Evolutionary conservation across 2,113 vertebrate genomes (phyloP), one percentile per base, ranked within the genome.

Genomic region (Mesoclemmys tuberculata): DNA sequence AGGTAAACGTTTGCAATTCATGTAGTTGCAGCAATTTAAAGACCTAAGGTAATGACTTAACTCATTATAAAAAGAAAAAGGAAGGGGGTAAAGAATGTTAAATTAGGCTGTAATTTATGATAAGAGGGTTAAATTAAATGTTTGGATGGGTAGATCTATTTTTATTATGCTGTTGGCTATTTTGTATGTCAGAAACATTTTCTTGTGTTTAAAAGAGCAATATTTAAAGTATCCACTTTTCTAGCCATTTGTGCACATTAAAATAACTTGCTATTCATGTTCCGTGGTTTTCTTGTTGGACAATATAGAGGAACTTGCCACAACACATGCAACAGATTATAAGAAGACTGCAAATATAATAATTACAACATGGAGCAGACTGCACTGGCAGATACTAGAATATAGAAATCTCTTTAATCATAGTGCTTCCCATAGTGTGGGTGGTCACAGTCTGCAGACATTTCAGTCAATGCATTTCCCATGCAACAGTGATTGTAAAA

Each of bases 271-370:
- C 61, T 84, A 18, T 94, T 92, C 35, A 51, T 85, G 79, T 97
- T 97, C 87, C 85, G 1, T 97, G 91, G 49, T 97, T 97, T 98
- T 96, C 95, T 95, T 94, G 90, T 97, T 97, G 98, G 94, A 93
- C 91, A 85, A 8, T 91, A 51, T 94, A 96, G 96, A 89, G 58
- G 85, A 88, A 96, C 95, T 98, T 98, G 93, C 97, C 64, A 10
- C 96, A 98, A 97, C 98, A 98, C 94, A 97, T 98, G 98, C 93
- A 98, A 97, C n/a, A 97, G 93, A 98, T 98, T 98, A 98, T 94
- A 95, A 93, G 95, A 97, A 97, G 97, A 97, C 87, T 94, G 95
- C 96, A 97, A 97, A 97, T 97, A 93, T 97, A 98, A 97, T 98
- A 98, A 97, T 98, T 98, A 96, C 96, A 97, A 88, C 96, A 96